Percentiles rank a stretch among this genome's conserved stretches.
Evolutionary conservation across 1,140 invertebrate genomes (phyloP).

Genomic region (Papilio machaon): DNA sequence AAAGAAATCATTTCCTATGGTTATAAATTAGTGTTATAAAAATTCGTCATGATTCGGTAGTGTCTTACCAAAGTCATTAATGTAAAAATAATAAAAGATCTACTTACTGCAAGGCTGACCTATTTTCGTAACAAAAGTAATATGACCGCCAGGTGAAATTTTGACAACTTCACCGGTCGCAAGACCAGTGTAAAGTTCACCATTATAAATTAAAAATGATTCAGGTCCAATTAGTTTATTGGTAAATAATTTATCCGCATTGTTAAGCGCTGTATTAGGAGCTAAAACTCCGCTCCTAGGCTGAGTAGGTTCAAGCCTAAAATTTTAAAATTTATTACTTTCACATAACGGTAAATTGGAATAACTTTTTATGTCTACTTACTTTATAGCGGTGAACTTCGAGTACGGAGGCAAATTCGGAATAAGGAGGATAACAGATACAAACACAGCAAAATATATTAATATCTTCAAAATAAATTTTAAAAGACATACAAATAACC

Average conservation of each 20-base stretch:
- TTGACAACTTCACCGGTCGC: constrained; percentile 87
- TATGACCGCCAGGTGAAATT: constrained; percentile 82
- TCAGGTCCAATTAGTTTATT: constrained; percentile 88
- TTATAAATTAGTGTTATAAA: too few relatives aligned
- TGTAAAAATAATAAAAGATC: background rate
- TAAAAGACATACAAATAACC: constrained; percentile 60
- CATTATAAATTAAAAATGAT: constrained; percentile 85
- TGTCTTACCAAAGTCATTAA: too few relatives aligned
- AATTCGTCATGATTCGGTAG: too few relatives aligned
- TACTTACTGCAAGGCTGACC: constrained; percentile 89
- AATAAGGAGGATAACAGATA: constrained; percentile 61
- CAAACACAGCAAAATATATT: constrained; percentile 56
- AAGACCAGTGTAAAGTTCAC: constrained; percentile 87
- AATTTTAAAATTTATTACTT: constrained; percentile 42
- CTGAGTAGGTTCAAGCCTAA: constrained; percentile 81
- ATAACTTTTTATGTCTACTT: constrained; percentile 50
- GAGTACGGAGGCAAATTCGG: constrained; percentile 76
- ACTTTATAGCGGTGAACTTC: constrained; percentile 70
- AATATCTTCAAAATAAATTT: constrained; percentile 59
- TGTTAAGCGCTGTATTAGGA: constrained; percentile 84
- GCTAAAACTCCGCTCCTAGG: constrained; percentile 83
- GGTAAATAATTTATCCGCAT: constrained; percentile 84
- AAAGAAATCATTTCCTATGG: too few relatives aligned
- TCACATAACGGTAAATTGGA: constrained; percentile 44
- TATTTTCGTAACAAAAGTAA: constrained; percentile 85